A percentile compares a stretch with the other conserved stretches of the same genome.
phyloP scores from a whole-genome alignment of 1,140 invertebrate species.

The Atta cephalotes region DNA sequence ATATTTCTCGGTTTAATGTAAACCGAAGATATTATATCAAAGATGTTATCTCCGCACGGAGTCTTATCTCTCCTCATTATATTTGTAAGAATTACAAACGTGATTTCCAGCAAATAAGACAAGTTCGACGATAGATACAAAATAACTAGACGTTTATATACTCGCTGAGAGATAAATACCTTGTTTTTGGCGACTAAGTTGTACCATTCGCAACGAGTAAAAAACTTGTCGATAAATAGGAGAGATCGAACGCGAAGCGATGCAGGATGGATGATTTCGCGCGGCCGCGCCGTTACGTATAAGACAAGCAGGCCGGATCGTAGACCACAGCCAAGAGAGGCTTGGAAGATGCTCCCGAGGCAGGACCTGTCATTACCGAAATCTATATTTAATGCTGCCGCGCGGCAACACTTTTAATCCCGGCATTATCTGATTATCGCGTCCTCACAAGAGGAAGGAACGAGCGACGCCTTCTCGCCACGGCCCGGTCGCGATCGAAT shows the following conservation, averaged over 20 bases:
- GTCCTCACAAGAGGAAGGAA: slow-evolving; percentile 41
- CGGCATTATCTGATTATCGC: slow-evolving; percentile 79
- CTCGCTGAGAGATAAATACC: not conserved
- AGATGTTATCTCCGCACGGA: slow-evolving; percentile 11
- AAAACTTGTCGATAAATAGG: slow-evolving; percentile 14
- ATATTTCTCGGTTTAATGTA: slow-evolving; percentile 5
- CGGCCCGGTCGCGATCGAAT: slow-evolving; percentile 59
- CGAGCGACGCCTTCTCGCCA: slow-evolving; percentile 52
- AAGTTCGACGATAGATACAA: not conserved
- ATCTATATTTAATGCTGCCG: slow-evolving; percentile 79
- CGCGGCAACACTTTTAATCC: slow-evolving; percentile 74
- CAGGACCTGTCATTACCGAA: slow-evolving; percentile 79
- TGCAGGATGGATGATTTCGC: slow-evolving; percentile 3
- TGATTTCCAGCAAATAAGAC: not conserved
- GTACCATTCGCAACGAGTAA: not conserved
- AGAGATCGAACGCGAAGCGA: not conserved
- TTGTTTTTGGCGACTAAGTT: not conserved
- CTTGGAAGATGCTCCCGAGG: slow-evolving; percentile 49
- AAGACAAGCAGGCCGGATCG: not conserved
- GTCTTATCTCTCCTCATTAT: not conserved
- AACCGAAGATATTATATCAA: slow-evolving; percentile 15
- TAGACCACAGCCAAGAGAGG: slow-evolving; percentile 17
- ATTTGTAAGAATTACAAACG: slow-evolving; percentile 2
- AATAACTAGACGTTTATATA: slow-evolving; percentile 13
- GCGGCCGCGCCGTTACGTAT: not conserved